Evolutionary conservation across 2,113 vertebrate species (phyloP).

Genomic region (Nothoprocta pentlandii): DNA sequence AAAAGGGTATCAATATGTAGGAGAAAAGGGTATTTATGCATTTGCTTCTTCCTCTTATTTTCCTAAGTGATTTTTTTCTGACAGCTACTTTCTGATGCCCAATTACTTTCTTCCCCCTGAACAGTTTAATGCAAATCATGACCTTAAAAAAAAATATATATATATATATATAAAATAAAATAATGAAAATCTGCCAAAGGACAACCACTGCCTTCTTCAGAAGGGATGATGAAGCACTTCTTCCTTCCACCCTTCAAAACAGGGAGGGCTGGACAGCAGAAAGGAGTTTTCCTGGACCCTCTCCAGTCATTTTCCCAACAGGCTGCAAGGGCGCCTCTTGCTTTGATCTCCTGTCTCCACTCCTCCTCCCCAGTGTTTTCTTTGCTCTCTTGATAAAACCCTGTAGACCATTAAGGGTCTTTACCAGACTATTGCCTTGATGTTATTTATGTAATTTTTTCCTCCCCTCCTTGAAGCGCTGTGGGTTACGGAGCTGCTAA

Average conservation of each 20-base stretch:
- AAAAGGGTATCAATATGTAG: not conserved
- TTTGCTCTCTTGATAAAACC: constrained; percentile 45
- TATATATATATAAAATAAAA: not conserved
- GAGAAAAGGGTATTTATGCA: not conserved
- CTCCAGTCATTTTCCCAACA: constrained; percentile 50
- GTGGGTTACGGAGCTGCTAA: not conserved
- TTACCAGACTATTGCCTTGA: constrained; percentile 25
- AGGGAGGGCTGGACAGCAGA: constrained; percentile 16
- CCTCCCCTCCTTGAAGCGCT: not conserved
- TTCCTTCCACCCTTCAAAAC: not conserved
- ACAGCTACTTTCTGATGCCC: constrained; percentile 27
- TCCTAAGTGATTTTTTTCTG: not conserved
- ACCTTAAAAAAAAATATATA: not conserved
- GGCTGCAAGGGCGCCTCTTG: constrained; percentile 22
- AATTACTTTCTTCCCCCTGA: not conserved
- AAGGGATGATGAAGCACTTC: not conserved
- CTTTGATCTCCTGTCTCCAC: constrained; percentile 43
- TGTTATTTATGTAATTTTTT: not conserved
- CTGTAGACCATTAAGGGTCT: constrained; percentile 12
- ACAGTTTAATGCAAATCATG: not conserved
- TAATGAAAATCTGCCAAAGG: not conserved
- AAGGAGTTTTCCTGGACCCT: constrained; percentile 58
- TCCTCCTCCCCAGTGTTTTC: not conserved
- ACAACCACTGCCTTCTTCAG: not conserved
- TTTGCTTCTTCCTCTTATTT: not conserved